Conservation (phyloP, 30 jellyfish, hydroid and myxozoan genomes). For the Turritopsis dohrnii region DNA sequence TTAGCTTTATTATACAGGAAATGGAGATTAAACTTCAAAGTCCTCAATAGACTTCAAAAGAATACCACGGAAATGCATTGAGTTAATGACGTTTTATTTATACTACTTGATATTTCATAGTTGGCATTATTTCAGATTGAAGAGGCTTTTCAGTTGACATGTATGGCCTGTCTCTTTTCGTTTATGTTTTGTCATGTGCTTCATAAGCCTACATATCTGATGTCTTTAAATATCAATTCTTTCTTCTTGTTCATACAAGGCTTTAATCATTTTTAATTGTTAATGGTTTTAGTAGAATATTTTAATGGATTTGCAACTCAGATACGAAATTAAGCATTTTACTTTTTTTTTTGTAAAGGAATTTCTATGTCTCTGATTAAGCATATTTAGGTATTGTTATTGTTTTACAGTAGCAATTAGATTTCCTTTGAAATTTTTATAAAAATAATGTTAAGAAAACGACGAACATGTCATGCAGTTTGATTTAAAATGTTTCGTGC, state of each 20-base stretch:
- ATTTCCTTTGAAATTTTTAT: neutral
- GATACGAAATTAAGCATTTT: neutral
- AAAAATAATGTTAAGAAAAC: neutral
- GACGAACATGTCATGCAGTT: neutral
- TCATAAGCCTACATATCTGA: neutral
- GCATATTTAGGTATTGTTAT: neutral
- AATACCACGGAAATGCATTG: neutral
- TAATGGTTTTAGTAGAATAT: neutral
- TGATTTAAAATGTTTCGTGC: neutral
- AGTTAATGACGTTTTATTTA: neutral
- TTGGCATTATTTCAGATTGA: neutral
- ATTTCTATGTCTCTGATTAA: neutral
- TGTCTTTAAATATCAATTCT: neutral
- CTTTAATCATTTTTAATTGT: neutral
- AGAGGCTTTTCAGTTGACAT: neutral
- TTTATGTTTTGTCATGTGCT: neutral
- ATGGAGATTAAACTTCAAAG: neutral
- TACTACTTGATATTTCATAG: neutral
- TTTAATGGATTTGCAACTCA: neutral
- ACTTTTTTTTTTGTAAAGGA: neutral
- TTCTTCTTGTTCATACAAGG: neutral
- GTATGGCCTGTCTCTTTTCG: neutral
- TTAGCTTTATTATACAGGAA: neutral
- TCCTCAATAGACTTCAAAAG: neutral
- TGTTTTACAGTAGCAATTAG: neutral